These are phyloP conservation scores for Erythrocercus mccallii DNA, from an alignment of 2,113 vertebrate species.

Conservation along the genomic window DNA sequence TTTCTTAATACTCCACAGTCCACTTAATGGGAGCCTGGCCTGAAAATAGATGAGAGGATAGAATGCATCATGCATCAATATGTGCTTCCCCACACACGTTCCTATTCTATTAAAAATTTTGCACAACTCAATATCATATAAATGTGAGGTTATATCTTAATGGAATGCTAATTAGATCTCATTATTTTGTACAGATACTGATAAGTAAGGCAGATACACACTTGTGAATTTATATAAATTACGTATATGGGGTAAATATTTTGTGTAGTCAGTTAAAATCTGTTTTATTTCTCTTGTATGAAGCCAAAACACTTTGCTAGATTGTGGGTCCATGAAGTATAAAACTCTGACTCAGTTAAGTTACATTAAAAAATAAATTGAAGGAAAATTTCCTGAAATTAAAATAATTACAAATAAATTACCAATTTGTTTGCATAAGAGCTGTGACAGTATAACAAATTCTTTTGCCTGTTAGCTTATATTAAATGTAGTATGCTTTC, in stretches of 20 bases:
- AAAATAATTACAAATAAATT: background rate
- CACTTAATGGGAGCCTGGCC: background rate
- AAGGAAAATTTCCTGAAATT: background rate
- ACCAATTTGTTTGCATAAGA: background rate
- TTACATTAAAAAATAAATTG: background rate
- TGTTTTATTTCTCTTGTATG: background rate
- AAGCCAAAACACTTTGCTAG: background rate
- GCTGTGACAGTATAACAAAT: background rate
- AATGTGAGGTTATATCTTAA: background rate
- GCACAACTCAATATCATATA: accelerated
- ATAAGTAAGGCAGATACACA: background rate
- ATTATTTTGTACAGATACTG: background rate
- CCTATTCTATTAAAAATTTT: background rate
- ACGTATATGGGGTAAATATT: background rate
- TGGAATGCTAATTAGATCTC: background rate
- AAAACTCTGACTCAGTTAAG: background rate
- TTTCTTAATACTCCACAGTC: background rate
- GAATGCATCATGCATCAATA: background rate
- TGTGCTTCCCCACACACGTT: background rate
- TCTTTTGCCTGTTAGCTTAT: background rate
- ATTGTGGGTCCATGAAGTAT: background rate
- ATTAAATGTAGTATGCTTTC: background rate
- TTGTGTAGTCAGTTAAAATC: background rate
- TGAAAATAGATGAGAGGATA: background rate
- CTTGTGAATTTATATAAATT: background rate